phyloP scores from a whole-genome alignment of 2,797 vertebrate species.

The Chrysocyon brachyurus region DNA sequence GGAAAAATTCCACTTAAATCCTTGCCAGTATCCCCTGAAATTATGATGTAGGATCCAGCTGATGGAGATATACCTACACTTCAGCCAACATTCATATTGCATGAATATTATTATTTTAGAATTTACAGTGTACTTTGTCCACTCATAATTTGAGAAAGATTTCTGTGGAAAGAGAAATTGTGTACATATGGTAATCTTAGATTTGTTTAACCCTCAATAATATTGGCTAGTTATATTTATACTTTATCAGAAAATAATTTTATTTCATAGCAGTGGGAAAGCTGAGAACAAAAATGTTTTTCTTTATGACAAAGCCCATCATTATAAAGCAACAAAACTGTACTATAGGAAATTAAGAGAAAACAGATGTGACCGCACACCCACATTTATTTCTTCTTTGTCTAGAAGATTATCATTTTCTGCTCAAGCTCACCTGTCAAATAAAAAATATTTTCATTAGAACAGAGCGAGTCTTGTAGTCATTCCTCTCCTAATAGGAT shows the following conservation, averaged over 20 bases:
- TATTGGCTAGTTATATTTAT: background rate
- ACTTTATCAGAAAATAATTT: constrained; percentile 62
- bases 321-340: constrained; percentile 45
- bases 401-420: constrained; percentile 71
- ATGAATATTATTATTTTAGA: constrained; percentile 19
- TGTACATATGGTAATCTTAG: background rate
- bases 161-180: background rate
- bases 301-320: constrained; percentile 66
- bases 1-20: background rate
- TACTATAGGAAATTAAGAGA: constrained; percentile 63
- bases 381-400: constrained; percentile 72
- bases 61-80: background rate
- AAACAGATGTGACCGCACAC: constrained; percentile 55
- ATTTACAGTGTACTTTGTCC: background rate
- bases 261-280: constrained; percentile 17
- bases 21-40: background rate
- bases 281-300: constrained; percentile 47
- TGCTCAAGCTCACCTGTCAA: constrained; percentile 76
- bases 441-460: constrained; percentile 80
- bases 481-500: constrained; percentile 65
- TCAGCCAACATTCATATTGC: background rate
- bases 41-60: background rate
- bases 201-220: constrained; percentile 11
- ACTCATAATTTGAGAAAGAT: background rate
- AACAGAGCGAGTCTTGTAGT: constrained; percentile 37